Percentiles rank a stretch among this genome's conserved stretches.
These are phyloP conservation scores for Sebastes taczanowskii DNA, from an alignment of 2,797 vertebrate genomes.

Conservation along the genomic window DNA sequence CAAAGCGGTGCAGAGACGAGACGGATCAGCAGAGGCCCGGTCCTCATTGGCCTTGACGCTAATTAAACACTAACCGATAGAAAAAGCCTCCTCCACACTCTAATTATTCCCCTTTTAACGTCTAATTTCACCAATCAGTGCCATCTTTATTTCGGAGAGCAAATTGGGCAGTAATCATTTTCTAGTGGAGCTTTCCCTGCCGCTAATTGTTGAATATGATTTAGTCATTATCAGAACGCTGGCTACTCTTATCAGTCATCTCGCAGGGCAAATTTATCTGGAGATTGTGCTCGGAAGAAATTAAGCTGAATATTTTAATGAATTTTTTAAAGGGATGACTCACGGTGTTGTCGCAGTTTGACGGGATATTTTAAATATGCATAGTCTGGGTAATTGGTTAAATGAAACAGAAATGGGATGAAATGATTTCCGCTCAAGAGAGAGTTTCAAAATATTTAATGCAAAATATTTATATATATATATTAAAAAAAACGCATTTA, in stretches of 20 bases:
- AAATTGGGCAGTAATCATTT: conserved; percentile 78
- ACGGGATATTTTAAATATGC: conserved; percentile 8
- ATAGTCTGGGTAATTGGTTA: not conserved
- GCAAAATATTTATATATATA: conserved; percentile 56
- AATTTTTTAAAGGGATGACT: conserved; percentile 67
- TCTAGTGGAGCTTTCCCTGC: conserved; percentile 64
- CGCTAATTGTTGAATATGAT: conserved; percentile 76
- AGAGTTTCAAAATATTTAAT: conserved; percentile 23
- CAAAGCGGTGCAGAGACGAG: conserved; percentile 18
- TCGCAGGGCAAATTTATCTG: conserved; percentile 58
- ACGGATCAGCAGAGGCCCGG: conserved; percentile 43
- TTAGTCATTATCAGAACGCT: conserved; percentile 69
- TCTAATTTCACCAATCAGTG: conserved; percentile 77
- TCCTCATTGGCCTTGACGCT: conserved; percentile 53
- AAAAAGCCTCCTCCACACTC: conserved; percentile 62
- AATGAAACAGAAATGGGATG: not conserved
- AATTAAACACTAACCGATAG: conserved; percentile 76
- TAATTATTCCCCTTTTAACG: conserved; percentile 77
- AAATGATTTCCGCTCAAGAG: not conserved
- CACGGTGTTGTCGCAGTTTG: conserved; percentile 26
- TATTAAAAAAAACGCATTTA: conserved; percentile 7
- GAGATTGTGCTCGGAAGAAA: conserved; percentile 55
- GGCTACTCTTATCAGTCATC: conserved; percentile 77
- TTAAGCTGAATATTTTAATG: conserved; percentile 41
- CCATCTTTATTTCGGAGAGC: conserved; percentile 76